phyloP scores from a whole-genome alignment of 1,140 invertebrate genomes.

The Ceratoteleas bidentatus region DNA sequence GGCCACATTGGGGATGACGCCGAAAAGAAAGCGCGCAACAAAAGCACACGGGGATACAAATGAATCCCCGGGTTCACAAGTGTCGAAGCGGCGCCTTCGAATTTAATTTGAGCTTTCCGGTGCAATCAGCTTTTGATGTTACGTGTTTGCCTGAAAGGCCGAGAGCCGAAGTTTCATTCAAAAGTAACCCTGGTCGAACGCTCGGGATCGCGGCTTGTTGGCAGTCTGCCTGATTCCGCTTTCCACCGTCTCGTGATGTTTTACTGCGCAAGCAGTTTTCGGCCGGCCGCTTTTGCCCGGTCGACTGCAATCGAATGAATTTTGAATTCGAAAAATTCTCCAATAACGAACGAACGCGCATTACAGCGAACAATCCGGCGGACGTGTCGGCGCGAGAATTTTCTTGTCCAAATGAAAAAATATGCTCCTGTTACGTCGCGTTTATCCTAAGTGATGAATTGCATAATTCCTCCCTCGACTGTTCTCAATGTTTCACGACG shows the following conservation, averaged over 20 bases:
- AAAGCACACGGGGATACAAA: conserved; percentile 37
- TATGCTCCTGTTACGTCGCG: too few species aligned
- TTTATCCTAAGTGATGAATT: too few species aligned
- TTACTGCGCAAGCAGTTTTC: conserved; percentile 52
- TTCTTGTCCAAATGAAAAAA: too few species aligned
- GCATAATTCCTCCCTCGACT: too few species aligned
- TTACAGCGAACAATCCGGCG: too few species aligned
- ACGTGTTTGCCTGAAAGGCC: conserved; percentile 54
- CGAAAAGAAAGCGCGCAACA: conserved; percentile 10
- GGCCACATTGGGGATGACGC: conserved; percentile 16
- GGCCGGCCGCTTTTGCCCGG: conserved; percentile 16
- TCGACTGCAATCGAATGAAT: conserved; percentile 33
- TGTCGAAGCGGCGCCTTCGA: conserved; percentile 53
- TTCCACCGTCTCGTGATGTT: conserved; percentile 35
- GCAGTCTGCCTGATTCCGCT: conserved; percentile 57
- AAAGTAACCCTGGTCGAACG: conserved; percentile 33
- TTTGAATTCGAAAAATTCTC: conserved; percentile 15
- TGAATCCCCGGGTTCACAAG: conserved; percentile 31
- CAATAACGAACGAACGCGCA: neutral
- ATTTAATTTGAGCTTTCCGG: conserved; percentile 50
- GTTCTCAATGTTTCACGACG: neutral
- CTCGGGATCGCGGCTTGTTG: conserved; percentile 53
- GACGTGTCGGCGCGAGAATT: too few species aligned
- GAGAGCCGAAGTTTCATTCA: conserved; percentile 53
- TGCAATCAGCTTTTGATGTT: conserved; percentile 57